Percentiles rank a stretch among this genome's conserved stretches.
These are phyloP conservation scores for Paedocypris sp. DNA, from an alignment of 2,113 vertebrate species.

Conservation along the genomic window DNA sequence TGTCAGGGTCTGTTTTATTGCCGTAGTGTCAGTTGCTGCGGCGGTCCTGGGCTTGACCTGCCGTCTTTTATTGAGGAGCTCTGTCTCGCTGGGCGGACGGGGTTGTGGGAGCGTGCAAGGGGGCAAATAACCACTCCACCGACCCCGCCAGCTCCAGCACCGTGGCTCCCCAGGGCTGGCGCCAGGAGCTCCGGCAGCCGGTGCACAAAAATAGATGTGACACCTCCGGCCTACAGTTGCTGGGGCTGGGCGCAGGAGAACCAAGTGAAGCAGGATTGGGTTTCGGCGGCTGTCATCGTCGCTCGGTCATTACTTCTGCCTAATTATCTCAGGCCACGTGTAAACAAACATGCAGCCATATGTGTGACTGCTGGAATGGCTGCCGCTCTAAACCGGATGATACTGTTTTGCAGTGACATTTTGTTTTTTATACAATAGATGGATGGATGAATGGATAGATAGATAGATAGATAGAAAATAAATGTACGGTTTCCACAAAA, in stretches of 20 bases:
- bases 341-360: slow-evolving; percentile 64
- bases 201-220: slow-evolving; percentile 57
- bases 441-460: too few relatives aligned
- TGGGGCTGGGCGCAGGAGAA: slow-evolving; percentile 55
- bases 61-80: slow-evolving; percentile 47
- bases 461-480: too few relatives aligned
- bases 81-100: slow-evolving; percentile 35
- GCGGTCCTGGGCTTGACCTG: slow-evolving; percentile 10
- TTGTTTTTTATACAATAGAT: too few relatives aligned
- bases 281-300: slow-evolving; percentile 69
- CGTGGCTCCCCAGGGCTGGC: slow-evolving; percentile 54
- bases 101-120: slow-evolving; percentile 41
- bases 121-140: slow-evolving; percentile 47
- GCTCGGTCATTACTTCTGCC: slow-evolving; percentile 65
- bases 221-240: slow-evolving; percentile 55
- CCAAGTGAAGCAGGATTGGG: slow-evolving; percentile 52
- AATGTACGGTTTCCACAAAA: too few relatives aligned
- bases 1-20: background rate
- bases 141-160: slow-evolving; percentile 47
- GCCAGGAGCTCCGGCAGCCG: slow-evolving; percentile 55
- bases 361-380: too few relatives aligned
- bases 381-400: too few relatives aligned
- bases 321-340: slow-evolving; percentile 62
- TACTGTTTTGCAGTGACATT: too few relatives aligned
- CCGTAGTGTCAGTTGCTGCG: background rate